Percentiles rank a stretch among this genome's conserved stretches.
Evolutionary conservation across 2,888 invertebrate species (phyloP).

Genomic region (Scotopteryx bipunctaria): DNA sequence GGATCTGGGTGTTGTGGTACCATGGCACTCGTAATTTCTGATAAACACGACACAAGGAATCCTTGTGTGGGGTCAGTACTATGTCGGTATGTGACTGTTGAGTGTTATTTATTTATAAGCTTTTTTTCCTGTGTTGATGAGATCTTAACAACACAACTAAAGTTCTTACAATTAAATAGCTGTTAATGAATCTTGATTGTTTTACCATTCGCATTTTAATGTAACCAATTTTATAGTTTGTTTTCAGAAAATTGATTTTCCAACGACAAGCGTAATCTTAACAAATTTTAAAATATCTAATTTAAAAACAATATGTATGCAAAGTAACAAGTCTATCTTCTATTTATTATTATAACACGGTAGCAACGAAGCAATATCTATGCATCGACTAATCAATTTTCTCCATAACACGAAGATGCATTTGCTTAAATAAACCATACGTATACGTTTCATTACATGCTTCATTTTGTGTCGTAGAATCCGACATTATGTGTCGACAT

Average conservation of each 20-base stretch:
- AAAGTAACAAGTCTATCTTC: constrained; percentile 38
- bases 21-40: no score
- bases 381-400: constrained; percentile 52
- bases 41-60: no score
- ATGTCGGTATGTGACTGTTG: no score
- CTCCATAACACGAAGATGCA: constrained; percentile 45
- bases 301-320: constrained; percentile 45
- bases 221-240: background rate
- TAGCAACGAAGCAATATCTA: constrained; percentile 47
- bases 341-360: constrained; percentile 44
- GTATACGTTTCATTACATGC: constrained; percentile 54
- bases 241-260: constrained; percentile 10
- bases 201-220: constrained; percentile 6
- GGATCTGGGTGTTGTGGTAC: no score
- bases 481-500: constrained; percentile 34
- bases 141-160: no score
- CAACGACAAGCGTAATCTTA: constrained; percentile 10
- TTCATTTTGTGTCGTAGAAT: constrained; percentile 42
- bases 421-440: constrained; percentile 60
- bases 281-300: constrained; percentile 17
- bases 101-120: no score
- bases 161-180: constrained; percentile 1
- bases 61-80: no score
- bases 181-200: background rate
- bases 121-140: no score